A percentile compares a stretch with the other conserved stretches of the same genome.
phyloP scores from a whole-genome alignment of 2,113 vertebrate species.

The Megatriorchis doriae region DNA sequence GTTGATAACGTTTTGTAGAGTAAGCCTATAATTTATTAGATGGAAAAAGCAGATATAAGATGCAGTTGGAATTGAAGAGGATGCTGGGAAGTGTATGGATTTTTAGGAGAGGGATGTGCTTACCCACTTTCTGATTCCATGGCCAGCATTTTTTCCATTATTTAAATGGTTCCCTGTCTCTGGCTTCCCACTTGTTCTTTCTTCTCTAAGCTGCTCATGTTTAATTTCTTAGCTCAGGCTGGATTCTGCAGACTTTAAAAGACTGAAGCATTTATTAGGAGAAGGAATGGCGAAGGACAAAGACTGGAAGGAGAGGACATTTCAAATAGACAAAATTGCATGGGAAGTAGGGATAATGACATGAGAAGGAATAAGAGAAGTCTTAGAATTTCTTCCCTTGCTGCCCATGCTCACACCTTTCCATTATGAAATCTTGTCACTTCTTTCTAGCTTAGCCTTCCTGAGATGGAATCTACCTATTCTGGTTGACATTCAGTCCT shows the following conservation, averaged over 20 bases:
- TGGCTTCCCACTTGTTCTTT: neutral
- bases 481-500: neutral
- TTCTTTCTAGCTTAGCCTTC: neutral
- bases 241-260: neutral
- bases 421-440: neutral
- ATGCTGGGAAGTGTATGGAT: neutral
- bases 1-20: neutral
- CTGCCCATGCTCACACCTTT: neutral
- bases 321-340: neutral
- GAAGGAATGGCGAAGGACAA: neutral
- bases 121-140: neutral
- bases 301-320: neutral
- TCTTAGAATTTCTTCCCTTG: neutral
- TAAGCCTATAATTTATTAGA: neutral
- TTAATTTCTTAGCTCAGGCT: neutral
- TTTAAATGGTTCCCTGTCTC: neutral
- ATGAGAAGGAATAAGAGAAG: neutral
- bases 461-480: neutral
- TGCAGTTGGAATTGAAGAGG: neutral
- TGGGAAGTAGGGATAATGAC: neutral
- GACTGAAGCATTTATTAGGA: neutral
- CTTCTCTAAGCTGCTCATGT: neutral
- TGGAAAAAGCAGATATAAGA: neutral
- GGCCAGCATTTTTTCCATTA: neutral
- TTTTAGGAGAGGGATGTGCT: neutral